Evolutionary conservation across 2,888 invertebrate genomes (phyloP).

Genomic region (Drosophila pseudotakahashii): DNA sequence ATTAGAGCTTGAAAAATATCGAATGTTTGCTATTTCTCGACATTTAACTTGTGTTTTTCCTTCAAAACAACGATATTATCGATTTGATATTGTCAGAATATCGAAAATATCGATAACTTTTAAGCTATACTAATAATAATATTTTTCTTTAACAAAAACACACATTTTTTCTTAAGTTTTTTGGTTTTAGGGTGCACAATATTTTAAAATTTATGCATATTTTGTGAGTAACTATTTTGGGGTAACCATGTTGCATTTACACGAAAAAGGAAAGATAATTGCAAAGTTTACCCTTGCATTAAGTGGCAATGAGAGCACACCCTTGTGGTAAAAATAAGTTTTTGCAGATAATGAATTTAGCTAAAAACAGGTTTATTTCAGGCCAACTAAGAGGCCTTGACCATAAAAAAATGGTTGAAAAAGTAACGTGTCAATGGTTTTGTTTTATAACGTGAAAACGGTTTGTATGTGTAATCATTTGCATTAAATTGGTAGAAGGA

Average conservation of each 20-base stretch:
- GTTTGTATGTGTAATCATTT: constrained; percentile 26
- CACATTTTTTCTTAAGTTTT: too few relatives aligned
- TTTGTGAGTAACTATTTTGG: not conserved
- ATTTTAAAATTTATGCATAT: constrained; percentile 6
- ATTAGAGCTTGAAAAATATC: too few relatives aligned
- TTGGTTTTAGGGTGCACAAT: too few relatives aligned
- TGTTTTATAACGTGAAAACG: constrained; percentile 39
- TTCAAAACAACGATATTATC: too few relatives aligned
- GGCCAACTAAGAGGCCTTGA: constrained; percentile 16
- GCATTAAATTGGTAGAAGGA: constrained; percentile 13
- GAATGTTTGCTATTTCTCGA: too few relatives aligned
- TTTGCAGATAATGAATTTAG: constrained; percentile 27
- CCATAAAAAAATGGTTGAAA: not conserved
- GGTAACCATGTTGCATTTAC: constrained; percentile 21
- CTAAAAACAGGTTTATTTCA: constrained; percentile 24
- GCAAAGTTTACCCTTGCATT: constrained; percentile 33
- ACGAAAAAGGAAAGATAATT: constrained; percentile 26
- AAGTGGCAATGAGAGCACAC: constrained; percentile 28
- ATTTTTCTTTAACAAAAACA: too few relatives aligned
- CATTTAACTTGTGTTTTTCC: too few relatives aligned
- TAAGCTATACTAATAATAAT: too few relatives aligned
- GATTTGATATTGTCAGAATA: too few relatives aligned
- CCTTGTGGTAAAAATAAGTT: constrained; percentile 10
- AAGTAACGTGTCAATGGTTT: constrained; percentile 32
- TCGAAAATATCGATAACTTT: too few relatives aligned